phyloP scores from a whole-genome alignment of 1,140 invertebrate species.

The Neodiprion fabricii region DNA sequence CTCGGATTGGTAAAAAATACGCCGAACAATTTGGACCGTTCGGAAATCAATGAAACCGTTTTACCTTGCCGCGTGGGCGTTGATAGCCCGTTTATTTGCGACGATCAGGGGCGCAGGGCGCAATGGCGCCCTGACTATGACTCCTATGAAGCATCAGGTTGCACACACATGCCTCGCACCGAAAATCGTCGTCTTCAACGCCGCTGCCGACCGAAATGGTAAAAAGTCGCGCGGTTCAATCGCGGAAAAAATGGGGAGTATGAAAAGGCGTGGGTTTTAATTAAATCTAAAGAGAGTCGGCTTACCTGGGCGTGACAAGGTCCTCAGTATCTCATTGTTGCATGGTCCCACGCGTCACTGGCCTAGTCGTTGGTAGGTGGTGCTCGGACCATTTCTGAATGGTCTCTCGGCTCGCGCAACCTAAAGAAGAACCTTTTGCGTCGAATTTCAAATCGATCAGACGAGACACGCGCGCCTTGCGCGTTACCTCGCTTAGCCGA shows the following conservation, averaged over 20 bases:
- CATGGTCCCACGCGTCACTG: constrained; percentile 4
- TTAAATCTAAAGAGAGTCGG: background rate
- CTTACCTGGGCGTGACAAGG: constrained; percentile 6
- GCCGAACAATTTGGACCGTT: background rate
- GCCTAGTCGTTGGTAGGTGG: constrained; percentile 2
- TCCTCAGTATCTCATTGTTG: constrained; percentile 7
- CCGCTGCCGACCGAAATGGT: background rate
- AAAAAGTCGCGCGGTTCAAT: too few relatives aligned
- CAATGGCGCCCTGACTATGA: background rate
- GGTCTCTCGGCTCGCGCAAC: background rate
- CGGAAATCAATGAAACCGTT: background rate
- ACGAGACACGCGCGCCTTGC: constrained; percentile 6
- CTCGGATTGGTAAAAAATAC: too few relatives aligned
- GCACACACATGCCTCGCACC: constrained; percentile 1
- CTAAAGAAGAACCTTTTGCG: constrained; percentile 5
- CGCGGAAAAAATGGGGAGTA: too few relatives aligned
- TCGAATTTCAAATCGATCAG: constrained; percentile 7
- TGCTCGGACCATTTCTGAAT: background rate
- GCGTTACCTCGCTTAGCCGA: background rate
- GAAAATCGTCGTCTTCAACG: background rate
- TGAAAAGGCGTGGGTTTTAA: background rate
- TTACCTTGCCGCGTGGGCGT: background rate
- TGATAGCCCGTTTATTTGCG: background rate
- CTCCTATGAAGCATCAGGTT: background rate
- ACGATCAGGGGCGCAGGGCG: background rate